phyloP scores from a whole-genome alignment of 2,113 vertebrate genomes.

The Bos javanicus region DNA sequence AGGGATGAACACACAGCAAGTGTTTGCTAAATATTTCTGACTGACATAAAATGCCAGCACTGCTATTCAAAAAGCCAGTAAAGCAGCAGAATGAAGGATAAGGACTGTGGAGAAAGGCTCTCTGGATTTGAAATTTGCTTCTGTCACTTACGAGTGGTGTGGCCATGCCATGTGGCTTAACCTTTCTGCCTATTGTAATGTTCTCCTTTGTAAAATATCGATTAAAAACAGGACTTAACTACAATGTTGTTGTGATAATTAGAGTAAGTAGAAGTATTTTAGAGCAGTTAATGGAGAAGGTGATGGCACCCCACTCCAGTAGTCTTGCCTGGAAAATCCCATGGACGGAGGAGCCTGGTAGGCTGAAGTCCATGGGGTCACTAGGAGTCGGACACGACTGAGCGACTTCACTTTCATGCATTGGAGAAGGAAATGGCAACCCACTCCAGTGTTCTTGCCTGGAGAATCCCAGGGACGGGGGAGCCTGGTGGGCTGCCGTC shows the following conservation, averaged over 20 bases:
- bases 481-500: too few relatives aligned
- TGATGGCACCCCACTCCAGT: too few relatives aligned
- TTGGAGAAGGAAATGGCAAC: too few relatives aligned
- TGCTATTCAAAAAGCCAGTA: not conserved
- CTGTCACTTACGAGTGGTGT: not conserved
- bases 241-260: not conserved
- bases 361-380: too few relatives aligned
- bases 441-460: too few relatives aligned
- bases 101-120: not conserved
- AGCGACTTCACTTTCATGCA: too few relatives aligned
- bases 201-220: not conserved
- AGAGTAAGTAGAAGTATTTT: not conserved
- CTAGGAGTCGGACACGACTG: too few relatives aligned
- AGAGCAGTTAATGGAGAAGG: not conserved
- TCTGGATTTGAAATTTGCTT: not conserved
- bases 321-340: too few relatives aligned
- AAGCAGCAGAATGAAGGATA: not conserved
- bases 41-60: not conserved
- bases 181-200: not conserved
- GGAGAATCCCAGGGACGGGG: too few relatives aligned
- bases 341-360: too few relatives aligned
- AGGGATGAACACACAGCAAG: not conserved
- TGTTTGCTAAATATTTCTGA: not conserved
- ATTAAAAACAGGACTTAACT: not conserved
- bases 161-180: not conserved